Conservation (phyloP, 2,797 vertebrate species). For the Bradypodion ventrale region DNA sequence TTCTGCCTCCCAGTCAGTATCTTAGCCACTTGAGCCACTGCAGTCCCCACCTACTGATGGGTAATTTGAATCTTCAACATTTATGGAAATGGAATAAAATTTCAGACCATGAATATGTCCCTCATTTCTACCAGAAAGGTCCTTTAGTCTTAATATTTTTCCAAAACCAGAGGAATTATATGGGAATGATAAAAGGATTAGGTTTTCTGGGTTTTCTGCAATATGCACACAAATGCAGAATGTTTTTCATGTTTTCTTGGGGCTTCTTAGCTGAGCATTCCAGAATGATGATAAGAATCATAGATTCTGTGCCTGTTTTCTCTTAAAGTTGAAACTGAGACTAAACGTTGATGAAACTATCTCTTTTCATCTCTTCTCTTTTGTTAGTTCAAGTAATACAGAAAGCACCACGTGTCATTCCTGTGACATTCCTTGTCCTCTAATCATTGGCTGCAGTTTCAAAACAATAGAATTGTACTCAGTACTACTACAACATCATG, state of each 20-base stretch:
- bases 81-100: background rate
- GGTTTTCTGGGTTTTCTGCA: background rate
- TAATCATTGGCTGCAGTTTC: background rate
- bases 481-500: background rate
- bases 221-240: background rate
- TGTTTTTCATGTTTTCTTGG: background rate
- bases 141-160: background rate
- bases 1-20: no score
- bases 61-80: conserved; percentile 2
- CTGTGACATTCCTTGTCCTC: background rate
- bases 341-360: background rate
- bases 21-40: no score
- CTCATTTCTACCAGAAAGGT: background rate
- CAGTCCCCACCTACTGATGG: no score
- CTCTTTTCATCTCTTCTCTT: background rate
- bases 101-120: conserved; percentile 12
- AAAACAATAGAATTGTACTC: background rate
- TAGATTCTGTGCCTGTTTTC: background rate
- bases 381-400: background rate
- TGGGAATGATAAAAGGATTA: background rate
- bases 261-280: background rate
- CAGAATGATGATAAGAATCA: background rate
- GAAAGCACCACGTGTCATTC: background rate
- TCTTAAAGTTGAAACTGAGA: background rate
- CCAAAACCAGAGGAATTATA: conserved; percentile 18